These are phyloP conservation scores for Tetraodon nigroviridis DNA, from an alignment of 2,113 vertebrate genomes.

Conservation along the genomic window DNA sequence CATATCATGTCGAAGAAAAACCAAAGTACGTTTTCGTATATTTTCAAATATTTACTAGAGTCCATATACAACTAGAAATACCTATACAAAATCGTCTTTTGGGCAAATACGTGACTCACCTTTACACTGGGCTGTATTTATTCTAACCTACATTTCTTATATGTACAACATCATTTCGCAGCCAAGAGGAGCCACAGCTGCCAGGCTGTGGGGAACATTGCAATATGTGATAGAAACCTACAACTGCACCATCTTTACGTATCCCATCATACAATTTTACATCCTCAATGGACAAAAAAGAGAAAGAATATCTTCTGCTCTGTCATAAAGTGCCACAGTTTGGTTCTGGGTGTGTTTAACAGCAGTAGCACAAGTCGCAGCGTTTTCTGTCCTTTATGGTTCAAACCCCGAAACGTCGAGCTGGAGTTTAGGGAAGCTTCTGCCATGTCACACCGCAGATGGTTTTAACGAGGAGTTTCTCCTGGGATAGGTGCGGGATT, in stretches of 20 bases:
- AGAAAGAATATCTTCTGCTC: slow-evolving; percentile 54
- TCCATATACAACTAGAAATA: slow-evolving; percentile 98
- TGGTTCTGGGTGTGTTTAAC: slow-evolving; percentile 64
- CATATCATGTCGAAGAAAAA: slow-evolving; percentile 82
- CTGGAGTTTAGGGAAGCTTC: slow-evolving; percentile 19
- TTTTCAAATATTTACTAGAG: slow-evolving; percentile 98
- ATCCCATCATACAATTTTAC: slow-evolving; percentile 31
- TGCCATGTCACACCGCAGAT: slow-evolving; percentile 42
- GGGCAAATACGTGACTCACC: slow-evolving; percentile 90
- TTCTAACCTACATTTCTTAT: slow-evolving; percentile 86
- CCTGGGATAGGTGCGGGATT: slow-evolving; percentile 34
- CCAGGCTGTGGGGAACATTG: slow-evolving; percentile 48
- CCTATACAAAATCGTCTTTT: slow-evolving; percentile 98
- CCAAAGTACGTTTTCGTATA: slow-evolving; percentile 92
- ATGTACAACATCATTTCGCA: slow-evolving; percentile 77
- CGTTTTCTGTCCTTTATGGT: slow-evolving; percentile 13
- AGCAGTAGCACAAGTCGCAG: slow-evolving; percentile 52
- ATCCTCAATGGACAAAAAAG: slow-evolving; percentile 38
- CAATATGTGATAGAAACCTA: slow-evolving; percentile 47
- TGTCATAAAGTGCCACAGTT: slow-evolving; percentile 81
- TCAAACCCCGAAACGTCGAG: slow-evolving; percentile 13
- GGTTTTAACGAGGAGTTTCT: slow-evolving; percentile 33
- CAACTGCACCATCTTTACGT: slow-evolving; percentile 26
- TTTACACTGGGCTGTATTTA: slow-evolving; percentile 80
- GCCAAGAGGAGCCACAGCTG: slow-evolving; percentile 53